phyloP scores from a whole-genome alignment of 2,113 vertebrate species.

The Bostrychus sinensis region DNA sequence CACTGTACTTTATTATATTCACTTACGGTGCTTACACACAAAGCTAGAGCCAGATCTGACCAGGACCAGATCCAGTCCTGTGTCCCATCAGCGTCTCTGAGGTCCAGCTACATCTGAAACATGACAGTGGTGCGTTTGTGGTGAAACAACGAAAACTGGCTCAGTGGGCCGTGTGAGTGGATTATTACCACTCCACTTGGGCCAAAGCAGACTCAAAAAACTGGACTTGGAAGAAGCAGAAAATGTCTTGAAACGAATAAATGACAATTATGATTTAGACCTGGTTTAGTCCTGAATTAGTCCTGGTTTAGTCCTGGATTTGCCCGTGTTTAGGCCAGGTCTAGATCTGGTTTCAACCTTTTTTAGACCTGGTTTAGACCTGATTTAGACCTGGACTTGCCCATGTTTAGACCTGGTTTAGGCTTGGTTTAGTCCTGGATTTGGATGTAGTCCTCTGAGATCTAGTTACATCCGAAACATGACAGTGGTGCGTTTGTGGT shows the following conservation, averaged over 20 bases:
- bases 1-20: too few relatives aligned
- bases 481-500: neutral
- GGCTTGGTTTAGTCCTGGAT: neutral
- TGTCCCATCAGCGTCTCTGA: neutral
- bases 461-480: neutral
- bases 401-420: neutral
- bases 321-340: too few relatives aligned
- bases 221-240: constrained; percentile 6
- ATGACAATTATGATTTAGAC: too few relatives aligned
- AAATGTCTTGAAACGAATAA: constrained; percentile 22
- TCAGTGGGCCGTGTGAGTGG: constrained; percentile 26
- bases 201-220: constrained; percentile 15
- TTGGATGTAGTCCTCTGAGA: too few relatives aligned
- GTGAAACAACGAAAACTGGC: constrained; percentile 9
- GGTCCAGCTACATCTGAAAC: constrained; percentile 3
- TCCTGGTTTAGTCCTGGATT: too few relatives aligned
- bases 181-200: constrained; percentile 19
- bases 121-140: neutral
- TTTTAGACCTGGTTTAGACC: too few relatives aligned
- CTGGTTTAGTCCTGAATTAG: too few relatives aligned
- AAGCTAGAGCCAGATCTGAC: too few relatives aligned
- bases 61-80: neutral
- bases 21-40: too few relatives aligned
- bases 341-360: too few relatives aligned
- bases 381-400: too few relatives aligned